phyloP scores from a whole-genome alignment of 2,797 vertebrate species.

The Micrastur ruficollis region DNA sequence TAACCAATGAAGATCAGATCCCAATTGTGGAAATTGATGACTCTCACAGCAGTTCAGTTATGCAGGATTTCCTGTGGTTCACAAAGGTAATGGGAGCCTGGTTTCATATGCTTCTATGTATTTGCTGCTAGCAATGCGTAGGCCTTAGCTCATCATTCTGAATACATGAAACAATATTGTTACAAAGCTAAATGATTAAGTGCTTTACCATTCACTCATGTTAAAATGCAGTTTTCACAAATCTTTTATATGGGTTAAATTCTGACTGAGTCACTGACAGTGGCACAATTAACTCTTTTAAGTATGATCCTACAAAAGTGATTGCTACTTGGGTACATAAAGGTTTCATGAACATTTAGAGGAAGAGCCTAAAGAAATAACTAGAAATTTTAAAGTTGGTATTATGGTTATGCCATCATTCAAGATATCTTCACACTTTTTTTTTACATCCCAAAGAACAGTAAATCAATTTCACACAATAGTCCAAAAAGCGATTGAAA shows the following conservation, averaged over 20 bases:
- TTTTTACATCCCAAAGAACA: not conserved
- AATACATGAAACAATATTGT: not conserved
- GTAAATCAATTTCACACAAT: not conserved
- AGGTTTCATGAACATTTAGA: not conserved
- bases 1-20: conserved; percentile 96
- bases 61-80: conserved; percentile 98
- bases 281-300: not conserved
- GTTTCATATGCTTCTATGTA: conserved; percentile 18
- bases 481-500: not conserved
- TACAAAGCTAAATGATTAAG: not conserved
- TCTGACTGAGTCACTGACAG: not conserved
- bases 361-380: not conserved
- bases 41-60: conserved; percentile 90
- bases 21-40: conserved; percentile 98
- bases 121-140: not conserved
- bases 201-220: not conserved
- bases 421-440: not conserved
- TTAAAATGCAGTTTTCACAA: not conserved
- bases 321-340: not conserved
- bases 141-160: not conserved
- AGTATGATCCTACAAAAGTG: not conserved
- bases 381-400: not conserved
- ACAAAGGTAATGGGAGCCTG: conserved; percentile 84
- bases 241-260: not conserved
- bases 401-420: not conserved